Base-by-base conservation (phyloP, 2,888 invertebrate species). In the Dromius quadrimaculatus region DNA sequence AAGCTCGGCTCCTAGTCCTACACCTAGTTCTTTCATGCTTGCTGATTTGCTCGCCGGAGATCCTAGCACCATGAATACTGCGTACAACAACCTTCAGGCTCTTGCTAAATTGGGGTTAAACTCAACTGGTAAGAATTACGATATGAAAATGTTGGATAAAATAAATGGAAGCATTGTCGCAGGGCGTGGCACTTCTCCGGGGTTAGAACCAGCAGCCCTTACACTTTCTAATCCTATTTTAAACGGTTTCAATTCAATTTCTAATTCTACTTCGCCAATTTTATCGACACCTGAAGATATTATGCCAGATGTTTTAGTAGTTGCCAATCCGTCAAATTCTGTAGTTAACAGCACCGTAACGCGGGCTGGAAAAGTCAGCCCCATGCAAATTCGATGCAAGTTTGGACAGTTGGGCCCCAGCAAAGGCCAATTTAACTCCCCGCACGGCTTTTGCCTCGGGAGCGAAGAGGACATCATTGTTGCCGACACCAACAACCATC, bases 401-500 rank as follows among this genome's bases (percentile, higher is more conserved):
- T 97, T 97, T 83, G 97, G 97, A 8, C 94, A 95, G 77, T 86
- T 97, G 74, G 97, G 97, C 22, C 92, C 95, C 22, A 92, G 92
- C 73, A 95, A 95, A 81, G 93, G 94, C 15, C 97, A 97, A 83
- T 97, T 98, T 79, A 97, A 96, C 84, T 97, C 97, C 0, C 97
- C 97, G 0, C 97, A 98, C 83, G 97, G 97, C 47, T 98, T 98
- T 83, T 98, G 97, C 79, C 87, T 98, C 73, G 97, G 97, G 32
- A 88, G 92, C 63, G 96, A 97, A 78, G 97, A 97, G 81, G 97
- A 97, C 79, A 97, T 98, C 75, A 93, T 97, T 77, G 97, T 97
- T 17, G 97, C 97, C 41, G 95, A 97, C 81, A 97, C 97, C 2
- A 96, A 97, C 81, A 97, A 97, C 82, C 97, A 98, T 85, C 91